Evolutionary conservation across 2,797 vertebrate species (phyloP).

Genomic region (Margarornis squamiger): DNA sequence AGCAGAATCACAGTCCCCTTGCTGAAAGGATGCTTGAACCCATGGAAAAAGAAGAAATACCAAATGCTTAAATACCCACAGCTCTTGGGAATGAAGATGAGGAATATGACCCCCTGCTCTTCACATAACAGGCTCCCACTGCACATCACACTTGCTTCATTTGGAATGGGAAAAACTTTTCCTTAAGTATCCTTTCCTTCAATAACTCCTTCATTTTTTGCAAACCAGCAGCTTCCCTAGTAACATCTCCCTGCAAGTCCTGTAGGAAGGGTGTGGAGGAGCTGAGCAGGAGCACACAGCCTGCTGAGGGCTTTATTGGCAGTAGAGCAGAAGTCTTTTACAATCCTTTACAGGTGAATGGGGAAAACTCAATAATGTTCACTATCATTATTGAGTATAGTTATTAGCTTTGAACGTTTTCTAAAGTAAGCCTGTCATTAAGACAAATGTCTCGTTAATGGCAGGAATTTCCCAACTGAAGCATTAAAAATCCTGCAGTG

Average conservation of each 20-base stretch:
- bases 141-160: not conserved
- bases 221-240: not conserved
- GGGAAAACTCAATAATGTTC: constrained; percentile 37
- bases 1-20: not conserved
- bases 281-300: not conserved
- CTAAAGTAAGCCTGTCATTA: constrained; percentile 65
- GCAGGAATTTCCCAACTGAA: constrained; percentile 55
- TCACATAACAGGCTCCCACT: fast-evolving
- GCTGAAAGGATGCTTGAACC: not conserved
- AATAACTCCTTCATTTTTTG: not conserved
- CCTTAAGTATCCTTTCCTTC: not conserved
- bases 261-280: not conserved
- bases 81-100: not conserved
- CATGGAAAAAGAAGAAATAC: not conserved
- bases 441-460: constrained; percentile 50
- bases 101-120: not conserved
- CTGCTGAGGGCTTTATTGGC: not conserved
- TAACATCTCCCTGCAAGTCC: not conserved
- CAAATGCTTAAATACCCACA: not conserved
- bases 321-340: not conserved
- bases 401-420: constrained; percentile 42
- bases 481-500: constrained; percentile 35
- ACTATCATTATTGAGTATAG: constrained; percentile 26
- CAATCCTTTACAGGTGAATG: constrained; percentile 48
- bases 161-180: not conserved